Evolutionary conservation across 2,797 vertebrate species (phyloP).

Genomic region (Pipistrellus pipistrellus): DNA sequence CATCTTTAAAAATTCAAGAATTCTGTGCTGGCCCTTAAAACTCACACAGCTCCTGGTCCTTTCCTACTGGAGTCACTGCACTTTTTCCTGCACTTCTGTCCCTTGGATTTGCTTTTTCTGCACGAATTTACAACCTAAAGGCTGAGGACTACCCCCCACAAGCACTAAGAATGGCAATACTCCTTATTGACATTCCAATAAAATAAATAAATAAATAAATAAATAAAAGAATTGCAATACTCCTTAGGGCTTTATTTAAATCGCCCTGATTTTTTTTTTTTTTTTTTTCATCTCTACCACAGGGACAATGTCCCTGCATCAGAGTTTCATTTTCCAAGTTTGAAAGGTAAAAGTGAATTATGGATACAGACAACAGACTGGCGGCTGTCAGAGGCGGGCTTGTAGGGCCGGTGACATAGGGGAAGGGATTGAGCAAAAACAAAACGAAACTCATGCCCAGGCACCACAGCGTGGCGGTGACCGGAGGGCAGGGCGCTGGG

Average conservation of each 20-base stretch:
- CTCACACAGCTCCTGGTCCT: neutral
- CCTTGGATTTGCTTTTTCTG: too few relatives aligned
- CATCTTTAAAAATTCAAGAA: slow-evolving; percentile 63
- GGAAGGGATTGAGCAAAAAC: too few relatives aligned
- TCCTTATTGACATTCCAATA: neutral
- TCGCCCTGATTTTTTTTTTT: neutral
- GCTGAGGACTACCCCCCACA: too few relatives aligned
- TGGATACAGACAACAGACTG: too few relatives aligned
- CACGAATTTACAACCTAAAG: neutral
- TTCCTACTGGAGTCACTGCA: neutral
- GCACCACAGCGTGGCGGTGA: too few relatives aligned
- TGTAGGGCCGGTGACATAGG: too few relatives aligned
- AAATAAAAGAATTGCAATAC: neutral
- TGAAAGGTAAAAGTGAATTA: neutral
- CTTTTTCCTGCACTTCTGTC: neutral
- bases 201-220: too few relatives aligned
- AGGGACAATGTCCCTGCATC: neutral
- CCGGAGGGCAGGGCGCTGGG: too few relatives aligned
- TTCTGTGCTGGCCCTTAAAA: neutral
- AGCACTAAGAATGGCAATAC: neutral
- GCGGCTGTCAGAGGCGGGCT: too few relatives aligned
- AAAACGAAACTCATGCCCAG: too few relatives aligned
- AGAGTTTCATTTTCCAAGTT: neutral
- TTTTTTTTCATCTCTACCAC: neutral
- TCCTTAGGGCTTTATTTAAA: neutral